phyloP scores from a whole-genome alignment of 2,888 invertebrate species.

The Lathronympha strigana region DNA sequence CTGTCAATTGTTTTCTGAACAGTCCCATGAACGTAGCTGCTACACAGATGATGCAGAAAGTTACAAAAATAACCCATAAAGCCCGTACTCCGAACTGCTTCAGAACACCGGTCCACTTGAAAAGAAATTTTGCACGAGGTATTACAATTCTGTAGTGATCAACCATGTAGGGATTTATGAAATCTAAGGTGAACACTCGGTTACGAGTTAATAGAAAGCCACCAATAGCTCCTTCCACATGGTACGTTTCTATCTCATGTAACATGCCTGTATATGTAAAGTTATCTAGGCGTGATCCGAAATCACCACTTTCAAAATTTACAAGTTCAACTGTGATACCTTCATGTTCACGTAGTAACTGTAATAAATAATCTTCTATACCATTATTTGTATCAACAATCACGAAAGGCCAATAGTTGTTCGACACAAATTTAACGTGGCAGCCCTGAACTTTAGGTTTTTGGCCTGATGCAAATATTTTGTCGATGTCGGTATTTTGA shows the following conservation, averaged over 20 bases:
- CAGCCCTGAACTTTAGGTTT: constrained; percentile 37
- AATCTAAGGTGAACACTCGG: constrained; percentile 29
- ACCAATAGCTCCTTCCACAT: constrained; percentile 53
- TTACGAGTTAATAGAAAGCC: constrained; percentile 44
- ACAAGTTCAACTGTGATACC: constrained; percentile 48
- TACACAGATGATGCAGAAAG: constrained; percentile 49
- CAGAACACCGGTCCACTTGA: constrained; percentile 34
- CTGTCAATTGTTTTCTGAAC: constrained; percentile 46
- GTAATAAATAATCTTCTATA: constrained; percentile 49
- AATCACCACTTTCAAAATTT: constrained; percentile 45
- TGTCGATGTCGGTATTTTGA: not conserved
- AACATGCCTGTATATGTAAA: constrained; percentile 46
- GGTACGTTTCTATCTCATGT: constrained; percentile 45
- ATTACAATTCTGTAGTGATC: constrained; percentile 39
- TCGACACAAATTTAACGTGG: constrained; percentile 46
- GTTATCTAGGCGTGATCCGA: constrained; percentile 48
- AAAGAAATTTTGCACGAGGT: constrained; percentile 27
- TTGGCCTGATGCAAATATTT: not conserved
- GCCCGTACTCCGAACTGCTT: constrained; percentile 16
- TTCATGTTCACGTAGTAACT: constrained; percentile 45
- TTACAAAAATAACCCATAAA: constrained; percentile 22
- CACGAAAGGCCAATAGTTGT: constrained; percentile 50
- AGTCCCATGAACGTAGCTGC: constrained; percentile 44
- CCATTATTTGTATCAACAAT: constrained; percentile 48
- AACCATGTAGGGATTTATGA: constrained; percentile 42